A percentile compares a stretch with the other conserved stretches of the same genome.
These are phyloP conservation scores for Chrysotoxum bicinctum DNA, from an alignment of 2,888 invertebrate species.

Conservation along the genomic window DNA sequence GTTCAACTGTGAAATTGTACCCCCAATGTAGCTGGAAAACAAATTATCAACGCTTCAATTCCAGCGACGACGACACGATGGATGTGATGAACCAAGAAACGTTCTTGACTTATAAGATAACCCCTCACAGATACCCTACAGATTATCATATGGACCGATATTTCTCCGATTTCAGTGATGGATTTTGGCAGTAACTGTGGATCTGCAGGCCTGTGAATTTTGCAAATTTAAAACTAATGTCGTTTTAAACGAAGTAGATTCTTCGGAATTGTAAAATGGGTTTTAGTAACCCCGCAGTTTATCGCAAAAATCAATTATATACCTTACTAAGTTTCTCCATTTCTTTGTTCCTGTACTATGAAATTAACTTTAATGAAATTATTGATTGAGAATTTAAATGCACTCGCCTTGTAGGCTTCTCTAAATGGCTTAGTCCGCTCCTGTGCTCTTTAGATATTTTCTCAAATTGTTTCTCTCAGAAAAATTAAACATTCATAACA, in stretches of 20 bases:
- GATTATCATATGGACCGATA: background rate
- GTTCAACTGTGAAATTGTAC: slow-evolving; percentile 53
- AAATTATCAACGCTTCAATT: slow-evolving; percentile 32
- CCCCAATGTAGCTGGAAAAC: slow-evolving; percentile 5
- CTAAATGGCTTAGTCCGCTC: background rate
- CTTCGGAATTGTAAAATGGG: too few relatives aligned
- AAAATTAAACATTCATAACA: background rate
- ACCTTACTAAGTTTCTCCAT: too few relatives aligned
- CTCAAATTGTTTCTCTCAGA: background rate
- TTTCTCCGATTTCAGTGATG: background rate
- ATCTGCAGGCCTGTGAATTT: background rate
- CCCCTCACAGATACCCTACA: background rate
- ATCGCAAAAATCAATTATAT: too few relatives aligned
- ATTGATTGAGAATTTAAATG: background rate
- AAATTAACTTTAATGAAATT: background rate
- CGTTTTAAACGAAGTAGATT: too few relatives aligned
- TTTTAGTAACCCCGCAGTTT: too few relatives aligned
- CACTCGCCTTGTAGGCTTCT: background rate
- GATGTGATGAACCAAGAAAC: slow-evolving; percentile 37
- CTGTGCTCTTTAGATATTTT: background rate
- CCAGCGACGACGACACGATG: slow-evolving; percentile 10
- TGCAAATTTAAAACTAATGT: too few relatives aligned
- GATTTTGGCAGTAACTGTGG: background rate
- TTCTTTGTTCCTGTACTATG: too few relatives aligned
- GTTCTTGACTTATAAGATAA: slow-evolving; percentile 35